Conservation (phyloP, 2,888 invertebrate species). For the Eledona agricola region DNA sequence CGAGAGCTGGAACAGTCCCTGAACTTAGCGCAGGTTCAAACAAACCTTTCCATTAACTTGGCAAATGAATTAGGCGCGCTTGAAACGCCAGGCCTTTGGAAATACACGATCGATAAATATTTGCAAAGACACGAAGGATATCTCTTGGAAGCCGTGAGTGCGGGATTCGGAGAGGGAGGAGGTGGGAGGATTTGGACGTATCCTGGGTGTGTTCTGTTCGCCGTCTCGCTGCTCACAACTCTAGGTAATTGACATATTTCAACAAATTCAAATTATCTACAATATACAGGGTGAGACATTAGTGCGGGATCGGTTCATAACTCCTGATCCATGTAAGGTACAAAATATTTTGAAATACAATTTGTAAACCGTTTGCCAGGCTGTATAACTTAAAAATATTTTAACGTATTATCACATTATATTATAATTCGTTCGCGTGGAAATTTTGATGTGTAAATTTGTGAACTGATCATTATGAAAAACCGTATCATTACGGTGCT, state of each 20-base stretch:
- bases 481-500: too few species aligned
- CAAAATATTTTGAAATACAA: too few species aligned
- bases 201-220: constrained; percentile 74
- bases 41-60: constrained; percentile 70
- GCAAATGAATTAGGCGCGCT: constrained; percentile 69
- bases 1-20: constrained; percentile 67
- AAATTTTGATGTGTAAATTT: too few species aligned
- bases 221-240: constrained; percentile 75
- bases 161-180: constrained; percentile 67
- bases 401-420: too few species aligned
- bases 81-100: constrained; percentile 68
- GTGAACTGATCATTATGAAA: too few species aligned
- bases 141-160: constrained; percentile 66
- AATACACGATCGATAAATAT: constrained; percentile 67
- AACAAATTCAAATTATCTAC: too few species aligned
- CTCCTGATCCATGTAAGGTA: too few species aligned
- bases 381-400: too few species aligned
- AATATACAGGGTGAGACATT: too few species aligned
- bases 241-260: constrained; percentile 65
- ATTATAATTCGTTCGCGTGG: too few species aligned
- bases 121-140: constrained; percentile 67
- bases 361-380: too few species aligned
- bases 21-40: constrained; percentile 68
- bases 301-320: too few species aligned
- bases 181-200: constrained; percentile 74